phyloP scores from a whole-genome alignment of 1,140 invertebrate species.

The Brachionus paranguensis region DNA sequence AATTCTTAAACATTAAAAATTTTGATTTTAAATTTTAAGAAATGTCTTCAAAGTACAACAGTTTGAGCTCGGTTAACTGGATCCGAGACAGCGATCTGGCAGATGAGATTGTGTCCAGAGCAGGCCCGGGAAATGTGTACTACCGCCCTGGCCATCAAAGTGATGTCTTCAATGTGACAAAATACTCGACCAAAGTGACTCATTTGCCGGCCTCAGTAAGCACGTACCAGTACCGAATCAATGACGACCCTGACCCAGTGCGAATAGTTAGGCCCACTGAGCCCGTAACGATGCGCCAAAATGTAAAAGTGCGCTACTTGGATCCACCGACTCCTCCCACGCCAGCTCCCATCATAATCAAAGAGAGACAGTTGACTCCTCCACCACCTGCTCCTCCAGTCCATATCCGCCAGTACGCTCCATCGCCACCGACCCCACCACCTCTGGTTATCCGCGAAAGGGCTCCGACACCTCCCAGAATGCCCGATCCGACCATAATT shows the following conservation, averaged over 20 bases:
- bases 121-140: background rate
- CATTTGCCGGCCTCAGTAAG: background rate
- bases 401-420: constrained; percentile 12
- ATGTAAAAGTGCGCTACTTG: constrained; percentile 32
- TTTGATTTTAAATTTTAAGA: background rate
- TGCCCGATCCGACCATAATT: constrained; percentile 7
- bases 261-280: background rate
- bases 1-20: background rate
- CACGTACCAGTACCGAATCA: background rate
- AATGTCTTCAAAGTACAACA: background rate
- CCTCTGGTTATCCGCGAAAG: constrained; percentile 5
- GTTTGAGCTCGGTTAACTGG: background rate
- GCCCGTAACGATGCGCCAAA: background rate
- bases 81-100: background rate
- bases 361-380: constrained; percentile 33
- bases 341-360: constrained; percentile 18
- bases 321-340: constrained; percentile 22
- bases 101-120: background rate
- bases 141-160: background rate
- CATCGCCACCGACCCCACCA: constrained; percentile 24
- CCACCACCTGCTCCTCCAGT: constrained; percentile 3
- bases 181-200: constrained; percentile 15
- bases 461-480: constrained; percentile 2
- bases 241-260: constrained; percentile 28
- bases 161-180: constrained; percentile 27